Evolutionary conservation across 37 sponge, comb jelly and placozoan species (phyloP), one percentile per base, ranked within the genome.

Genomic region (Haliclona indistincta): DNA sequence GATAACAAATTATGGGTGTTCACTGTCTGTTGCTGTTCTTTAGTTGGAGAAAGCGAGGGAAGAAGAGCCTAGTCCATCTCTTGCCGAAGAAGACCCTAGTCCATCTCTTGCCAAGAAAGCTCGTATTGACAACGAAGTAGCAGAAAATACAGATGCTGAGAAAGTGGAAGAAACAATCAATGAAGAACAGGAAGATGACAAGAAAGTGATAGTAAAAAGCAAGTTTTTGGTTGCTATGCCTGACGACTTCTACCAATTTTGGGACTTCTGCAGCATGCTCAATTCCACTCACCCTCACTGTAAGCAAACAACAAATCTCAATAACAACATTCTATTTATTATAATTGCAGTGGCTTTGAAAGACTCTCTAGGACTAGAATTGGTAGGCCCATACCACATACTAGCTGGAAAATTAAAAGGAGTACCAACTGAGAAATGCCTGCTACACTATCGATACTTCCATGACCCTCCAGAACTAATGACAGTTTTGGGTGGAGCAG

Each of bases 401-500:
- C 75, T 93, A 15, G 81, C 68, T 36, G 89, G 89, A 2, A 47
- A 53, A 23, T 73, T 83, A 32, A 74, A 56, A 22, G 85, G 71
- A 15, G 63, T 76, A 15, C 49, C 88, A 1, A 66, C 63, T 66
- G 76, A 79, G 11, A 54, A 63, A 42, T 90, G 84, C 63, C 73
- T 85, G 20, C 73, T 93, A 38, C 81, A 88, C 67, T 67, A 34
- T 8, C 76, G 93, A 2, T 76, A 78, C 54, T 88, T 63, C 63
- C 88, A 81, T 66, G 93, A 93, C 62, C 85, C 88, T 20, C 93
- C 93, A 25, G 93, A 93, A 39, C 3, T 93, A 23, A 37, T 76
- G 52, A 93, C 93, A 13, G 82, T 93, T 2, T 49, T 93, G 37
- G 28, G 44, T 35, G 45, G 76, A 35, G 70, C 52, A 6, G 22